A percentile compares a stretch with the other conserved stretches of the same genome.
Conservation (phyloP, 2,888 invertebrate genomes). For the Rhodophaea formosa region DNA sequence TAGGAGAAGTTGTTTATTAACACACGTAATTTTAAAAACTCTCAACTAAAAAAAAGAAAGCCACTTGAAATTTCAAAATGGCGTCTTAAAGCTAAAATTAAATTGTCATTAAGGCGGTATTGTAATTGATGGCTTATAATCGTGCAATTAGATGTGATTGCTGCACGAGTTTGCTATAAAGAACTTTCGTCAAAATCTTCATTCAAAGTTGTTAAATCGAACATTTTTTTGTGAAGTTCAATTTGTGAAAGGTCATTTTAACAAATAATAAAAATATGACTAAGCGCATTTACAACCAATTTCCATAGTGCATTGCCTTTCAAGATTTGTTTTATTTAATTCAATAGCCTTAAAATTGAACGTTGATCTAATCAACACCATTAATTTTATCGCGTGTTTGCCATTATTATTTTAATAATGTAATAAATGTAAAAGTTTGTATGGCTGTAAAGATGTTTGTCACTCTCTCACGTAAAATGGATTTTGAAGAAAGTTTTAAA, state of each 20-base stretch:
- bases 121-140: slow-evolving; percentile 17
- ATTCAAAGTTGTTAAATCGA: background rate
- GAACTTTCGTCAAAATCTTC: background rate
- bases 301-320: no score
- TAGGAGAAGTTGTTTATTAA: no score
- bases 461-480: no score
- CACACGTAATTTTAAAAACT: background rate
- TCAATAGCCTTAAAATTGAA: background rate
- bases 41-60: slow-evolving; percentile 8
- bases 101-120: slow-evolving; percentile 12
- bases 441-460: no score
- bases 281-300: no score
- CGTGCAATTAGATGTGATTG: slow-evolving; percentile 9
- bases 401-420: no score
- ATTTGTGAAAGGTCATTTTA: background rate
- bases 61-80: background rate
- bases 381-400: no score
- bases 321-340: no score
- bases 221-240: background rate
- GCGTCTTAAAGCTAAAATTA: slow-evolving; percentile 11
- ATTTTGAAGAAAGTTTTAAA: no score
- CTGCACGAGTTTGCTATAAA: background rate
- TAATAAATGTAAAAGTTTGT: no score
- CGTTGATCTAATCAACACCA: no score
- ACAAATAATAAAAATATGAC: background rate